phyloP scores from a whole-genome alignment of 2,113 vertebrate species.

The Eublepharis macularius region DNA sequence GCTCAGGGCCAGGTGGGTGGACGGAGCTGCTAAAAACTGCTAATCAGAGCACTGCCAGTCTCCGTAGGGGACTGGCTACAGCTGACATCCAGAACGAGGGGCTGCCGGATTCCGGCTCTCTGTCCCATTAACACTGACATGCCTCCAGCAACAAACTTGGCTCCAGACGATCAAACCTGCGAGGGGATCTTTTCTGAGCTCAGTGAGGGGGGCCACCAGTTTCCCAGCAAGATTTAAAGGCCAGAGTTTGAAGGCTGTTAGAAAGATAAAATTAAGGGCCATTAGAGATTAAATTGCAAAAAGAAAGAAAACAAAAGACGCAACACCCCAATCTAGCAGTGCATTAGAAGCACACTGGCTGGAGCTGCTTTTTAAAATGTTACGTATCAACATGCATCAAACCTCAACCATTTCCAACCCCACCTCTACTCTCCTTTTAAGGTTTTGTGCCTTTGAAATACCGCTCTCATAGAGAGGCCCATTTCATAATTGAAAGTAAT shows the following conservation, averaged over 20 bases:
- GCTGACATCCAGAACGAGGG: neutral
- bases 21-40: neutral
- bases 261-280: neutral
- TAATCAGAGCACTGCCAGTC: neutral
- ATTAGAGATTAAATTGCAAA: neutral
- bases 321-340: too few relatives aligned
- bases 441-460: too few relatives aligned
- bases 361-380: too few relatives aligned
- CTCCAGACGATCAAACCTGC: neutral
- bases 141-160: constrained; percentile 46
- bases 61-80: neutral
- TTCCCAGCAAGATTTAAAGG: neutral
- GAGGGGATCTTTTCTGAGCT: neutral
- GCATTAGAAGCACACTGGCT: too few relatives aligned
- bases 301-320: too few relatives aligned
- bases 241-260: neutral
- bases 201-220: neutral
- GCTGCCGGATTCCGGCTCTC: neutral
- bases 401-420: too few relatives aligned
- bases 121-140: constrained; percentile 11
- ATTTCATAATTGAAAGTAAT: too few relatives aligned
- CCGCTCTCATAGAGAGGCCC: too few relatives aligned
- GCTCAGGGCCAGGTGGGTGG: neutral
- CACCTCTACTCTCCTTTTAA: too few relatives aligned
- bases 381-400: too few relatives aligned